Conservation (phyloP, 1,140 invertebrate genomes). For the Drosophila santomea region DNA sequence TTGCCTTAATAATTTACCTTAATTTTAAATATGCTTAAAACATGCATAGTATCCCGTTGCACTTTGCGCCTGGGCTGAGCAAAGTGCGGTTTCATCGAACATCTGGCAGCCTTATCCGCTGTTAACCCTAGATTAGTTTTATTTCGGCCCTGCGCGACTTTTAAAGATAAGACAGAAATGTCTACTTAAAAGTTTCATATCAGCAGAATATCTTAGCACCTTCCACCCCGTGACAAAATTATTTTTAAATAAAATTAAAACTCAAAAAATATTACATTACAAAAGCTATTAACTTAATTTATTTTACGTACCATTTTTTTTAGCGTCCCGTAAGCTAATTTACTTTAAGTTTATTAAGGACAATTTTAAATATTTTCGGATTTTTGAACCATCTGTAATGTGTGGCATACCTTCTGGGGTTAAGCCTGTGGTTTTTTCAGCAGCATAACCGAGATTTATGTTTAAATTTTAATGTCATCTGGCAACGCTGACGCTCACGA, state of each 20-base stretch:
- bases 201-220: neutral
- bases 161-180: neutral
- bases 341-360: no score
- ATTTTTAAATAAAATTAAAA: no score
- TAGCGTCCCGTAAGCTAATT: neutral
- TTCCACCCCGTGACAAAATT: neutral
- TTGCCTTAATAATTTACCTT: neutral
- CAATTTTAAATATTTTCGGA: neutral
- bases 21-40: neutral
- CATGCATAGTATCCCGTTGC: neutral
- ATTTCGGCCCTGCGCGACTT: neutral
- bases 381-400: neutral
- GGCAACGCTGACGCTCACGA: conserved; percentile 24
- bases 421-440: conserved; percentile 1
- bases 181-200: neutral
- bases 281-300: neutral
- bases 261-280: neutral
- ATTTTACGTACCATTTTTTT: neutral
- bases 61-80: neutral
- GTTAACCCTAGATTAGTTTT: conserved; percentile 20
- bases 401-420: conserved; percentile 13
- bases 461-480: conserved; percentile 33
- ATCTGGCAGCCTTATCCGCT: conserved; percentile 17
- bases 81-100: conserved; percentile 2
- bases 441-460: conserved; percentile 6